Conservation (phyloP, 1,140 invertebrate species). For the Leptestheria dahalacensis region DNA sequence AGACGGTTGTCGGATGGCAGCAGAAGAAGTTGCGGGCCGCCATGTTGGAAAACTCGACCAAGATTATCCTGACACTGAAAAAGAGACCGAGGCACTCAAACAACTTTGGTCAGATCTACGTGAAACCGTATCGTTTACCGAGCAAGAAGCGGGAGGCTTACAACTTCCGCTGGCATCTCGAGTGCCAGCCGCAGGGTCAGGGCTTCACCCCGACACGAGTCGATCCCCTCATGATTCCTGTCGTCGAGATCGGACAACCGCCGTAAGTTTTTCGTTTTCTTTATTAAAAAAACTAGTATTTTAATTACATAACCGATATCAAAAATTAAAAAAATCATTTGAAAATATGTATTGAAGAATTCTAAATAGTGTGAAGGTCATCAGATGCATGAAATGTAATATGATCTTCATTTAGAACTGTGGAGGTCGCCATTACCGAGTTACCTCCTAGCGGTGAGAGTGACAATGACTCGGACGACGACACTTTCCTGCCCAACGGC, state of each 20-base stretch:
- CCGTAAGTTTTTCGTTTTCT: constrained; percentile 29
- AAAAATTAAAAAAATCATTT: too few species aligned
- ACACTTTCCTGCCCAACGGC: constrained; percentile 23
- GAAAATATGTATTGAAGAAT: too few species aligned
- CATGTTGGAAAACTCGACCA: constrained; percentile 58
- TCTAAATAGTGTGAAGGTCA: too few species aligned
- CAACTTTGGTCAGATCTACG: constrained; percentile 65
- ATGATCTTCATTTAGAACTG: constrained; percentile 15
- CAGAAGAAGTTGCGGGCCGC: constrained; percentile 59
- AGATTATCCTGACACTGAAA: constrained; percentile 66
- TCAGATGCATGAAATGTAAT: too few species aligned
- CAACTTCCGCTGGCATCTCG: constrained; percentile 16
- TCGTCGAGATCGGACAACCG: constrained; percentile 41
- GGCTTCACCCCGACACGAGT: constrained; percentile 25
- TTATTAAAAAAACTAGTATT: not conserved
- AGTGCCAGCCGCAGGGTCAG: not conserved
- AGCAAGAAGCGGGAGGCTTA: constrained; percentile 48
- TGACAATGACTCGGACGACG: constrained; percentile 24
- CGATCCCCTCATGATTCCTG: constrained; percentile 45
- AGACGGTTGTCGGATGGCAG: constrained; percentile 74
- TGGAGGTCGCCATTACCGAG: constrained; percentile 12
- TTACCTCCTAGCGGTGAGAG: constrained; percentile 4
- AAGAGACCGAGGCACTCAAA: constrained; percentile 67
- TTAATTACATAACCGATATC: too few species aligned
- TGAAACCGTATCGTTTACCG: constrained; percentile 57